Evolutionary conservation across 2,797 vertebrate species (phyloP).

Genomic region (Lepilemur septentrionalis): DNA sequence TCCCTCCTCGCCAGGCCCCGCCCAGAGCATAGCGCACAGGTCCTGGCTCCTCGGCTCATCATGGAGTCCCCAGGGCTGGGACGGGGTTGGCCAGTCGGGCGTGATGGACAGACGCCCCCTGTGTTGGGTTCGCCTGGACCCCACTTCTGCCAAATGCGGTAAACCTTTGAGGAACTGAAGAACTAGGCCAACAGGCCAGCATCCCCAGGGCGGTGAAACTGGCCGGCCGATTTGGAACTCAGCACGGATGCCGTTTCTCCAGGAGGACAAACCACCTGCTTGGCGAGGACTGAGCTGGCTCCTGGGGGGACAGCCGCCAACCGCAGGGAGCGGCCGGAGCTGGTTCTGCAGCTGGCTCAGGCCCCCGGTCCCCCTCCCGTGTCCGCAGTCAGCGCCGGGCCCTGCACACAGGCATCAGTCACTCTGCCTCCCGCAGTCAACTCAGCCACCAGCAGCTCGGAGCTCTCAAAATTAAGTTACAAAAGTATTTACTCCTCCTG

Average conservation of each 20-base stretch:
- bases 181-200: not conserved
- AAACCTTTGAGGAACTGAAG: not conserved
- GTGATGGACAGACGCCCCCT: accelerated
- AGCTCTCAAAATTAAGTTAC: accelerated
- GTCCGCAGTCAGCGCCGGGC: accelerated
- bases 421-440: accelerated
- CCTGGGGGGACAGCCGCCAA: accelerated
- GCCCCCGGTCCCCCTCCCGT: not conserved
- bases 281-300: accelerated
- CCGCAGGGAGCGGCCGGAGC: accelerated
- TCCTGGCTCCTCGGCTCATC: not conserved
- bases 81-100: accelerated
- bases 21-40: not conserved
- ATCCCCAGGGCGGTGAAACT: not conserved
- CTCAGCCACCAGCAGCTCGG: not conserved
- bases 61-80: not conserved
- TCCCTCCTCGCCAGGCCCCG: accelerated
- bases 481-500: not conserved
- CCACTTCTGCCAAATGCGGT: not conserved
- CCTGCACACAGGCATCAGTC: not conserved
- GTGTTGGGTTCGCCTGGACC: not conserved
- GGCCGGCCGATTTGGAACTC: not conserved
- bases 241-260: accelerated
- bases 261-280: accelerated
- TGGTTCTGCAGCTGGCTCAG: not conserved